These are phyloP conservation scores for Hipposideros armiger DNA, from an alignment of 2,113 vertebrate genomes.

Conservation along the genomic window DNA sequence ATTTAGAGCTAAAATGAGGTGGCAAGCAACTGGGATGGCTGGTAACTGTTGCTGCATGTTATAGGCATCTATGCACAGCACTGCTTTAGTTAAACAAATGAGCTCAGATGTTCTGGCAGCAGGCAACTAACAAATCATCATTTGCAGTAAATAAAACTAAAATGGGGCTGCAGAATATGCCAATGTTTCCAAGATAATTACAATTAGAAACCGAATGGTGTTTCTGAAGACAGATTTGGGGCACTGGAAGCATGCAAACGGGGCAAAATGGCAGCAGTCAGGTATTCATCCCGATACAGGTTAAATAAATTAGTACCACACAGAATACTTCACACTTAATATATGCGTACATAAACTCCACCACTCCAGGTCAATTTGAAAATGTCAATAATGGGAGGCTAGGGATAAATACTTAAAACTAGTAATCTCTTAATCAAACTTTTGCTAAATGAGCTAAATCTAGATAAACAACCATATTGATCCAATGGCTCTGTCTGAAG, in stretches of 20 bases:
- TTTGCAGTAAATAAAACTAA: slow-evolving; percentile 76
- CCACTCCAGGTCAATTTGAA: background rate
- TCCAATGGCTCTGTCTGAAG: background rate
- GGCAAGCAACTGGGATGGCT: slow-evolving; percentile 45
- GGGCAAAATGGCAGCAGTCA: background rate
- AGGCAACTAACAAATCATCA: slow-evolving; percentile 72
- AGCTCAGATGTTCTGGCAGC: slow-evolving; percentile 73
- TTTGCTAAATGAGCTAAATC: slow-evolving; percentile 24
- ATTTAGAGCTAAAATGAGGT: slow-evolving; percentile 67
- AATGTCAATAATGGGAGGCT: background rate
- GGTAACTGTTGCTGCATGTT: slow-evolving; percentile 1
- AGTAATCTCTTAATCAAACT: background rate
- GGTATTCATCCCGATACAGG: background rate
- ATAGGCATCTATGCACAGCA: background rate
- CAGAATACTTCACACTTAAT: background rate
- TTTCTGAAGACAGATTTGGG: slow-evolving; percentile 37
- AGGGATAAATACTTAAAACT: slow-evolving; percentile 14
- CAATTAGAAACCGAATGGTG: slow-evolving; percentile 57
- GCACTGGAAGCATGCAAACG: background rate
- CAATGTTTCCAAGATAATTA: slow-evolving; percentile 73
- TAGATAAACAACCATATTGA: background rate
- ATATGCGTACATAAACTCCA: background rate
- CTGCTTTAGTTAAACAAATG: slow-evolving; percentile 70
- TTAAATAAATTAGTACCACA: background rate
- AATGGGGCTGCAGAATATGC: slow-evolving; percentile 49